These are phyloP conservation scores for Lottia gigantea DNA, from an alignment of 2,888 invertebrate genomes.

Conservation along the genomic window DNA sequence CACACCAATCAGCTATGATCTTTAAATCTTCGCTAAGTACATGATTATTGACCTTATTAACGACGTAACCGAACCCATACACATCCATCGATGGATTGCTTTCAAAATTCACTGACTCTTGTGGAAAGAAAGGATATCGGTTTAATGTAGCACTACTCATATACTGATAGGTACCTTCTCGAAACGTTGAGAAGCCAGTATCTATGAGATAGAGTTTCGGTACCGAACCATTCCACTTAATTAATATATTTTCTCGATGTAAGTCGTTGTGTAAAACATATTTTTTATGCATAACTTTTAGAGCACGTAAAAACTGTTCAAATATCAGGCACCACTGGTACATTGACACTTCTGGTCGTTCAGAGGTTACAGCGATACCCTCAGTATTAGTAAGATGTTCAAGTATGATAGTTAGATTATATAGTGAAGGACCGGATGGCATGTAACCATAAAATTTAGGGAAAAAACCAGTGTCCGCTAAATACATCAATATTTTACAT, in stretches of 20 bases:
- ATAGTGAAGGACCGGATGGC: neutral
- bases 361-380: no score
- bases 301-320: neutral
- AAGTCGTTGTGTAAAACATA: conserved; percentile 16
- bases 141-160: neutral
- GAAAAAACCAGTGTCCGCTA: conserved; percentile 7
- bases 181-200: conserved; percentile 15
- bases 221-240: conserved; percentile 10
- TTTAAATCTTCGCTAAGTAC: neutral
- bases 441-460: neutral
- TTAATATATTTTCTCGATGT: conserved; percentile 15
- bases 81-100: neutral
- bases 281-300: neutral
- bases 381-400: neutral
- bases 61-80: neutral
- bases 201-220: conserved; percentile 17
- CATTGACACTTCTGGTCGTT: neutral
- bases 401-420: neutral
- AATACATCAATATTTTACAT: conserved; percentile 1
- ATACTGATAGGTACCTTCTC: neutral
- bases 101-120: neutral
- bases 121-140: neutral
- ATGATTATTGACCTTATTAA: neutral
- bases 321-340: neutral
- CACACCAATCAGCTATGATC: neutral